Evolutionary conservation across 2,888 invertebrate genomes (phyloP).

Genomic region (Zhuqinia jingwanae): DNA sequence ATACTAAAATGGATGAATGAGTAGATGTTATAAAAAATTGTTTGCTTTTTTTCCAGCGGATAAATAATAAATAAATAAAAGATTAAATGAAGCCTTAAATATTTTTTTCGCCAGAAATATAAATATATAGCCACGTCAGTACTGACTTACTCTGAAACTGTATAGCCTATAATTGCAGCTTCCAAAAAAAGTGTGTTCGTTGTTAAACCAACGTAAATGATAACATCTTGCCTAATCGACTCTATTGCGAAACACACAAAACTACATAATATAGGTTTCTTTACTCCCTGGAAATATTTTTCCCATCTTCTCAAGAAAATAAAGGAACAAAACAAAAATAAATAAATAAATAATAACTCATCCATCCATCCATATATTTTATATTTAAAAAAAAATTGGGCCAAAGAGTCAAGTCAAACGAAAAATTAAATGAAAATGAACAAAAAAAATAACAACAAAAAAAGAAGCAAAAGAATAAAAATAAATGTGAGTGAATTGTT

Average conservation of each 20-base stretch:
- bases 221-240: background rate
- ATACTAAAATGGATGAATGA: background rate
- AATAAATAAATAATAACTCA: conserved; percentile 21
- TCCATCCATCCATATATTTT: conserved; percentile 14
- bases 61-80: conserved; percentile 1
- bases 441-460: conserved; percentile 36
- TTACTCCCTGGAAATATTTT: conserved; percentile 6
- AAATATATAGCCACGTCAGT: background rate
- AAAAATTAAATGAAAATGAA: no score
- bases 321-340: conserved; percentile 11
- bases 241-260: background rate
- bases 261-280: background rate
- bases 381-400: conserved; percentile 41
- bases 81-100: conserved; percentile 31
- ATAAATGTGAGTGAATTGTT: conserved; percentile 65
- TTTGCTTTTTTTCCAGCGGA: background rate
- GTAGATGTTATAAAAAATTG: background rate
- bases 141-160: no score
- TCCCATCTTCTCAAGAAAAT: conserved; percentile 22
- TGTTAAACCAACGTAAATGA: no score
- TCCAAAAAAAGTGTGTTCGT: no score
- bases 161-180: no score
- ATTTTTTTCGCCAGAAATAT: background rate
- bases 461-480: conserved; percentile 48
- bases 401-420: conserved; percentile 64